Evolutionary conservation across 1,140 invertebrate genomes (phyloP), one percentile per base, ranked within the genome.

Genomic region (Alviniconcha marisindica): DNA sequence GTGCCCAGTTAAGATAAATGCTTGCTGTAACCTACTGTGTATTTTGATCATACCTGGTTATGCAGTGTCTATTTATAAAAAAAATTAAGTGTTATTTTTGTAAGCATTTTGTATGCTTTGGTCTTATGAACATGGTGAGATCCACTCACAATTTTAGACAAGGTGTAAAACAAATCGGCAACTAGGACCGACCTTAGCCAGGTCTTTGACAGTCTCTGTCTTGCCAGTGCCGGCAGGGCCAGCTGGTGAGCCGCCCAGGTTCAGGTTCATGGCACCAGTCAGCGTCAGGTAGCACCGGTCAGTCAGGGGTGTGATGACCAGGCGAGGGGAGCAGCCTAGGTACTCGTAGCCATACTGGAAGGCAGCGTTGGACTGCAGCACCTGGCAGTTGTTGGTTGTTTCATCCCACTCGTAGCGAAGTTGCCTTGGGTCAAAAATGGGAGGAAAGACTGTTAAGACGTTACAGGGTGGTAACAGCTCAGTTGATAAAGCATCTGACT

Each of bases 191-290:
- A 93, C 92, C 93, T 97, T 98, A 2, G 97, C 96, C 83, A 98
- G 94, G 94, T 98, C 97, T 94, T 98, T 98, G 40, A 93, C 91
- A 42, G 92, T 93, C 84, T 93, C 92, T 38, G 92, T 93, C 86
- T 93, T 93, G 2, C 93, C 93, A 28, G 92, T 93, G 31, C 93
- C 92, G 79, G 93, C 92, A 76, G 93, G 93, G 21, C 93, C 92
- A 5, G 91, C 91, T 21, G 92, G 91, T 33, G 92, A 92, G 0
- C 91, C 92, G 92, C 95, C 96, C 81, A 97, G 92, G 92, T 97
- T 96, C 82, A 97, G 93, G 90, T 97, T 96, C 21, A 97, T 94
- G 15, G 97, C 97, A 15, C 96, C 97, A 3, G 91, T 92, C 79
- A 93, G 84, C 15, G 92, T 93, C 24, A 93, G 88, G 81, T 92